A percentile compares a stretch with the other conserved stretches of the same genome.
Conservation (phyloP, 2,113 vertebrate genomes). For the Anarrhichthys ocellatus region DNA sequence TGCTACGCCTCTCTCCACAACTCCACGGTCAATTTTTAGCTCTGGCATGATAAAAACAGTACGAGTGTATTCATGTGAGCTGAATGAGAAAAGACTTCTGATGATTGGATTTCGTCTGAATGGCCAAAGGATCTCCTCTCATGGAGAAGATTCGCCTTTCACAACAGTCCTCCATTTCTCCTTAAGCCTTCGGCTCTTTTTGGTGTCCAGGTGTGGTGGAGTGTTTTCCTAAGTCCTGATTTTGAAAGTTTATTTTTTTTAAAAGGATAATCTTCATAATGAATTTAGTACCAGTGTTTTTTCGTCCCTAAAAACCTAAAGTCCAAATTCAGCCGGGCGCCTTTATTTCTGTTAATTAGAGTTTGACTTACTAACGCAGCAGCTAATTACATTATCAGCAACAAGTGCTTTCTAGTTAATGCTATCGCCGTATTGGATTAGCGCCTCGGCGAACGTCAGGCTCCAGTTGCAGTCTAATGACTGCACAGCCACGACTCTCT, state of each 20-base stretch:
- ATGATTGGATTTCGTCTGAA: constrained; percentile 1
- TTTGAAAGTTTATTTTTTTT: neutral
- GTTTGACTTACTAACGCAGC: constrained; percentile 29
- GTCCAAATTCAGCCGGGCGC: neutral
- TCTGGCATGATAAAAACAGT: neutral
- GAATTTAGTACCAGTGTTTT: neutral
- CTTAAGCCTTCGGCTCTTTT: neutral
- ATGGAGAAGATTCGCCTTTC: neutral
- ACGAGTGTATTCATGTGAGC: neutral
- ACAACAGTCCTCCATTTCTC: neutral
- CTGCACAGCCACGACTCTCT: neutral
- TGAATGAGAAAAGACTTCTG: constrained; percentile 15
- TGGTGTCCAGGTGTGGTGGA: neutral
- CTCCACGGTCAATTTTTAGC: constrained; percentile 1
- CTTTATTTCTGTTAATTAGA: constrained; percentile 26
- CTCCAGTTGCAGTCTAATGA: constrained; percentile 37
- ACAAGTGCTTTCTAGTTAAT: constrained; percentile 19
- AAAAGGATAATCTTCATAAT: neutral
- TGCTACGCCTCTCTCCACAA: constrained; percentile 16
- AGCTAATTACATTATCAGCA: constrained; percentile 44
- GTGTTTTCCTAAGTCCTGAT: neutral
- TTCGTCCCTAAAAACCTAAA: neutral
- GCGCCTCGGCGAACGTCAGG: neutral
- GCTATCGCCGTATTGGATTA: constrained; percentile 34
- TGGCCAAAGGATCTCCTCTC: constrained; percentile 7